Conservation (phyloP, 2,797 vertebrate genomes). For the Chelon labrosus region DNA sequence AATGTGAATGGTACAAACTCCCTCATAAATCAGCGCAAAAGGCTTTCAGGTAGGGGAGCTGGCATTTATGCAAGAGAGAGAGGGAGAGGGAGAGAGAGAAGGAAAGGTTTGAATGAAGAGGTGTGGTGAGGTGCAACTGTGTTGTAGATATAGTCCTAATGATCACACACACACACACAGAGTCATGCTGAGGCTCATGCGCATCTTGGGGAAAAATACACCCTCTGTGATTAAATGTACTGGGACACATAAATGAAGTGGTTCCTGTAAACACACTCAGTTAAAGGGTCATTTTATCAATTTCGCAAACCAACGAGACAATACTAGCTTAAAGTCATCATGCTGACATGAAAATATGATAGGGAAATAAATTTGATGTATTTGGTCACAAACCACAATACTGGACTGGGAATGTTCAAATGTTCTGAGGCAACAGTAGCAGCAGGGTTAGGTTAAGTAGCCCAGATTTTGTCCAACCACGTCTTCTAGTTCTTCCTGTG, state of each 20-base stretch:
- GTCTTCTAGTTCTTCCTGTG: too few relatives aligned
- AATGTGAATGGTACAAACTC: slow-evolving; percentile 85
- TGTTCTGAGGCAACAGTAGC: too few relatives aligned
- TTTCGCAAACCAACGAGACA: background rate
- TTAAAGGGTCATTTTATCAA: slow-evolving; percentile 4
- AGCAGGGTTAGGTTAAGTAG: too few relatives aligned
- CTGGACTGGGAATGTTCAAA: too few relatives aligned
- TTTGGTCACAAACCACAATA: background rate
- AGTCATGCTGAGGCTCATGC: background rate
- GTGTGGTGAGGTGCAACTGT: slow-evolving; percentile 23
- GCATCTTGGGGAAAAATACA: background rate
- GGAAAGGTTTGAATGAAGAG: slow-evolving; percentile 35
- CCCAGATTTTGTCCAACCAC: too few relatives aligned
- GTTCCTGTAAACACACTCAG: background rate
- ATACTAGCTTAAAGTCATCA: too few relatives aligned
- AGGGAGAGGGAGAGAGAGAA: slow-evolving; percentile 1
- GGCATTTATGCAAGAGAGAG: slow-evolving; percentile 80
- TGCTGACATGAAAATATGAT: background rate
- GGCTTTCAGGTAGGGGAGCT: slow-evolving; percentile 83
- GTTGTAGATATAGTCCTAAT: slow-evolving; percentile 16
- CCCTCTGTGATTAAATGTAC: slow-evolving; percentile 3
- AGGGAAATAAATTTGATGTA: background rate
- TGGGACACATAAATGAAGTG: slow-evolving; percentile 6
- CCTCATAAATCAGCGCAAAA: slow-evolving; percentile 88
- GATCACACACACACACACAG: slow-evolving; percentile 5